Evolutionary conservation across 2,113 vertebrate species (phyloP).

Genomic region (Paratilapia polleni): DNA sequence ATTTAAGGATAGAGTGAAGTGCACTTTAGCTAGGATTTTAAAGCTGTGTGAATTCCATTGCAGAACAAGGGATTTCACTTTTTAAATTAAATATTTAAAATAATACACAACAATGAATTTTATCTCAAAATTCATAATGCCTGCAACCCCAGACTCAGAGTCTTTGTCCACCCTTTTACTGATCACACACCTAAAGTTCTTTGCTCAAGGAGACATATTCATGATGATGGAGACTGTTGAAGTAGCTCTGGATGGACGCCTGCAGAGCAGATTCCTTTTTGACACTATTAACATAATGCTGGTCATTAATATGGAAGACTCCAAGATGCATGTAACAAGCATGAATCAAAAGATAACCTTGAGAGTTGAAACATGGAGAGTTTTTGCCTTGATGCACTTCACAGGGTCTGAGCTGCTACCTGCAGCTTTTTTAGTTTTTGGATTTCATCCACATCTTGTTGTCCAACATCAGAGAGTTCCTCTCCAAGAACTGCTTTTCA

Average conservation of each 20-base stretch:
- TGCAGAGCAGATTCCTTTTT: constrained; percentile 36
- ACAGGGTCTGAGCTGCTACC: constrained; percentile 11
- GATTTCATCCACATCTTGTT: not conserved
- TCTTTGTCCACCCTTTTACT: not conserved
- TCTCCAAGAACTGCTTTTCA: not conserved
- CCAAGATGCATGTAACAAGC: constrained; percentile 1
- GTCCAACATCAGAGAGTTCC: constrained; percentile 6
- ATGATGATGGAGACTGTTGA: constrained; percentile 12
- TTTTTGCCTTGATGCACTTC: constrained; percentile 15
- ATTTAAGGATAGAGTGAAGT: not conserved
- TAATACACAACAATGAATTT: too few relatives aligned
- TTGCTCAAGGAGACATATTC: not conserved
- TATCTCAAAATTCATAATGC: not conserved
- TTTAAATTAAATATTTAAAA: not conserved
- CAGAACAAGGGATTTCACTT: not conserved
- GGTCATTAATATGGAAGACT: constrained; percentile 52
- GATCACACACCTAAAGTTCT: not conserved
- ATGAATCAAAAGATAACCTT: constrained; percentile 49
- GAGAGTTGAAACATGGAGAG: constrained; percentile 13
- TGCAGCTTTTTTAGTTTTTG: not conserved
- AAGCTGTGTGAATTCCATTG: not conserved
- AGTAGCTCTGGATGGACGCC: constrained; percentile 27
- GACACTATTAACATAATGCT: constrained; percentile 35
- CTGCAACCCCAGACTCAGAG: not conserved
- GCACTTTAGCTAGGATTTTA: not conserved